These are phyloP conservation scores for Lampris megalopsis DNA, from an alignment of 2,113 vertebrate genomes.

Conservation along the genomic window DNA sequence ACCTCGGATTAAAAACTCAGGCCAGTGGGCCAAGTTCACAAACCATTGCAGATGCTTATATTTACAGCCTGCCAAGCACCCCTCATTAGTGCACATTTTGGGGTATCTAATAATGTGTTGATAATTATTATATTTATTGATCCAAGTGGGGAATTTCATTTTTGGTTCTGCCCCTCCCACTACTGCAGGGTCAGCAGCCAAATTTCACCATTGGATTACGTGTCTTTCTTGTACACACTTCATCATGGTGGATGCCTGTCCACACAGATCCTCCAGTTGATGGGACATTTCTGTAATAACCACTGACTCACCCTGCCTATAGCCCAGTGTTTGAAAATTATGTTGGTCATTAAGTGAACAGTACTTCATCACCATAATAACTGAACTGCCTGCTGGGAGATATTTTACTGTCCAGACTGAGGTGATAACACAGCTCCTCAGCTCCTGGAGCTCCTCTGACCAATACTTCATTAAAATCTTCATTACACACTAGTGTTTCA, in stretches of 20 bases:
- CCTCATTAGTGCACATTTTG: neutral
- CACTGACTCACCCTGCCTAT: too few species aligned
- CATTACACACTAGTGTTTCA: neutral
- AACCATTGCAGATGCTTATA: constrained; percentile 14
- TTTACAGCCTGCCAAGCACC: neutral
- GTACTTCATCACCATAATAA: too few species aligned
- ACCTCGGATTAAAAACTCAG: constrained; percentile 62
- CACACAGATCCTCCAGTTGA: too few species aligned
- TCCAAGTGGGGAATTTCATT: too few species aligned
- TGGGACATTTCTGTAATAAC: too few species aligned
- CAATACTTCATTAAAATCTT: constrained; percentile 15
- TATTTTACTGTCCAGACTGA: neutral
- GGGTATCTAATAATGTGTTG: too few species aligned
- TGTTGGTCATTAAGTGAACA: neutral
- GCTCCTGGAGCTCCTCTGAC: neutral
- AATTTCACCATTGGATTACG: too few species aligned
- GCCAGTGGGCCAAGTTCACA: constrained; percentile 63
- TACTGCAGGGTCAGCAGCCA: too few species aligned
- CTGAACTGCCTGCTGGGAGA: neutral
- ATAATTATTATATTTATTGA: too few species aligned
- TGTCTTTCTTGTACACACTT: too few species aligned
- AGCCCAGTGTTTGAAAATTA: neutral
- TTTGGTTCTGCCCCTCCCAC: too few species aligned
- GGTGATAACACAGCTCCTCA: neutral
- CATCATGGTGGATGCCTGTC: too few species aligned